Evolutionary conservation across 1,140 invertebrate species (phyloP).

Genomic region (Drosophila pruinosa): DNA sequence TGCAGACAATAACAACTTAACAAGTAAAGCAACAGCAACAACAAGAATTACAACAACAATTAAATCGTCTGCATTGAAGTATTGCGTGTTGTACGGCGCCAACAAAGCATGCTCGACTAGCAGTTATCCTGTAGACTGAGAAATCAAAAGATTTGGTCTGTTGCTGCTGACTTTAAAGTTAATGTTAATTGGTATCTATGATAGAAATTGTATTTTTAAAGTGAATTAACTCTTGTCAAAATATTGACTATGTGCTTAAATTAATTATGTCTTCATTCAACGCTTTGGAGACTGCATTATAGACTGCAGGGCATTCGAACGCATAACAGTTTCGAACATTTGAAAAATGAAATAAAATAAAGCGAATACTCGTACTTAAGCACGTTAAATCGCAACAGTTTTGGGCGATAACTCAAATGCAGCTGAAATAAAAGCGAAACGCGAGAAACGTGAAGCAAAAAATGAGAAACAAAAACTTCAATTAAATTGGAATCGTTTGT

Average conservation of each 20-base stretch:
- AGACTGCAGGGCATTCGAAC: background rate
- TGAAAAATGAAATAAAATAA: constrained; percentile 23
- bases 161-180: too few species aligned
- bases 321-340: background rate
- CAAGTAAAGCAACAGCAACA: constrained; percentile 22
- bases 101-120: constrained; percentile 19
- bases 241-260: too few species aligned
- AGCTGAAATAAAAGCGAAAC: constrained; percentile 8
- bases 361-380: constrained; percentile 2
- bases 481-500: constrained; percentile 45
- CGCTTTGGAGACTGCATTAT: background rate
- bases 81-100: constrained; percentile 57
- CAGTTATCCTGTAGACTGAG: constrained; percentile 9
- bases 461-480: constrained; percentile 23
- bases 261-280: background rate
- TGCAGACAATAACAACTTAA: constrained; percentile 12
- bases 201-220: too few species aligned
- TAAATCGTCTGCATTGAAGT: constrained; percentile 37
- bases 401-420: constrained; percentile 10
- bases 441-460: background rate
- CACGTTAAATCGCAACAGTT: background rate
- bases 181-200: too few species aligned
- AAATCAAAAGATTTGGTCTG: background rate
- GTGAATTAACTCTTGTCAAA: too few species aligned
- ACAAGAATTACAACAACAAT: constrained; percentile 29